Conservation (phyloP, 2,797 vertebrate genomes). For the Acanthurus tractus region DNA sequence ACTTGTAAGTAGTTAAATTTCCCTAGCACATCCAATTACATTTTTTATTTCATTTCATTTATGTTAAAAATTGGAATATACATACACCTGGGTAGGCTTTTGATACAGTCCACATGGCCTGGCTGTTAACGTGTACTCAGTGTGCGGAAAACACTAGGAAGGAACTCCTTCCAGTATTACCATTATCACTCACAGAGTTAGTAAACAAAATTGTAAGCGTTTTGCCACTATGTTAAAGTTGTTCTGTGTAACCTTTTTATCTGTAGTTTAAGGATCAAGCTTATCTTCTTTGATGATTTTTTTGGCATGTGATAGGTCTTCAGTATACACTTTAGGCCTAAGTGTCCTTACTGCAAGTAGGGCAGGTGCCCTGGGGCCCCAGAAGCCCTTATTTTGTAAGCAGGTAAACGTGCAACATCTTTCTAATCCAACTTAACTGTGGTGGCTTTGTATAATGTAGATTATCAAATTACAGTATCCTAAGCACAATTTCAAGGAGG, state of each 20-base stretch:
- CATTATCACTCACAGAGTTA: neutral
- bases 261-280: conserved; percentile 34
- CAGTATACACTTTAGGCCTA: neutral
- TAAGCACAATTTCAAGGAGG: neutral
- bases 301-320: conserved; percentile 14
- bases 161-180: neutral
- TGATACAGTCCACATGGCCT: neutral
- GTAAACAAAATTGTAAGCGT: neutral
- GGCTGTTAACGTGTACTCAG: neutral
- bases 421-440: conserved; percentile 4
- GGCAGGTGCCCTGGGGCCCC: neutral
- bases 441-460: neutral
- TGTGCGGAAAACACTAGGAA: neutral
- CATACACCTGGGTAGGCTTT: neutral
- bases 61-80: neutral
- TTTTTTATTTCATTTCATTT: no score
- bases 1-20: neutral
- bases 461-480: conserved; percentile 17
- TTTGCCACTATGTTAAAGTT: conserved; percentile 4
- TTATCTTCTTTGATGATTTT: conserved; percentile 28
- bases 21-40: neutral
- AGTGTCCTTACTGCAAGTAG: conserved; percentile 14
- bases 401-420: conserved; percentile 3
- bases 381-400: conserved; percentile 26
- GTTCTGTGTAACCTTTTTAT: conserved; percentile 21